A percentile compares a stretch with the other conserved stretches of the same genome.
phyloP scores from a whole-genome alignment of 2,888 invertebrate genomes.

The Netelia virgata region DNA sequence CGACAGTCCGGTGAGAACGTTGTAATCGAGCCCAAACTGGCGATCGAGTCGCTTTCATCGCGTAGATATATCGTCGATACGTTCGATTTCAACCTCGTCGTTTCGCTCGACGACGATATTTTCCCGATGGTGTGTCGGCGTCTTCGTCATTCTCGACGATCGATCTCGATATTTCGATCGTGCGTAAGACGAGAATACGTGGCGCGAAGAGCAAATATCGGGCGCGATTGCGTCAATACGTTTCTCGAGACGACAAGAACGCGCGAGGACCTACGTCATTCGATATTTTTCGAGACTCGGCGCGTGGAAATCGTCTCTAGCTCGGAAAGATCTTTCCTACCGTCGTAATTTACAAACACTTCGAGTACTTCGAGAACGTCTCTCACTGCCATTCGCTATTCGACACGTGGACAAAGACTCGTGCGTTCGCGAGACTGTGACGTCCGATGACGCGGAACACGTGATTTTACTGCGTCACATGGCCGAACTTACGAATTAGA shows the following conservation, averaged over 20 bases:
- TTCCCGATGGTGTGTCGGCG: conserved; percentile 86
- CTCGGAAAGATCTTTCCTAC: conserved; percentile 96
- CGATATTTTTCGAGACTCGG: conserved; percentile 96
- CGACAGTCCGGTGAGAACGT: conserved; percentile 60
- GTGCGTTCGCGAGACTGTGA: conserved; percentile 80
- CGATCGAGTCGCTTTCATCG: conserved; percentile 90
- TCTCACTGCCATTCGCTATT: conserved; percentile 96
- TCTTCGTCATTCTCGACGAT: not conserved
- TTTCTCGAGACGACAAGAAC: conserved; percentile 93
- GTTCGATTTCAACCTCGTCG: conserved; percentile 92
- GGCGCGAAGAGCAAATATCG: conserved; percentile 81
- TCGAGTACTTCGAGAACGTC: conserved; percentile 92
- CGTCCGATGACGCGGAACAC: conserved; percentile 85
- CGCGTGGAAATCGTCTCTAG: conserved; percentile 86
- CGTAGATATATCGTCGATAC: conserved; percentile 93
- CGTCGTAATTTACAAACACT: conserved; percentile 90
- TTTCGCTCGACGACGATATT: conserved; percentile 77
- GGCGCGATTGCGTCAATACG: conserved; percentile 88
- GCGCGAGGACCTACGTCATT: conserved; percentile 94
- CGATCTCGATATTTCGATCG: conserved; percentile 94
- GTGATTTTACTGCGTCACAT: no score
- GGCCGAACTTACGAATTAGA: no score
- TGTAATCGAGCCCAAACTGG: conserved; percentile 68
- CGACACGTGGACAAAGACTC: conserved; percentile 92
- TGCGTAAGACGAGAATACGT: conserved; percentile 98